Evolutionary conservation across 1,140 invertebrate genomes (phyloP), one percentile per base, ranked within the genome.

Genomic region (Papilio polyxenes): DNA sequence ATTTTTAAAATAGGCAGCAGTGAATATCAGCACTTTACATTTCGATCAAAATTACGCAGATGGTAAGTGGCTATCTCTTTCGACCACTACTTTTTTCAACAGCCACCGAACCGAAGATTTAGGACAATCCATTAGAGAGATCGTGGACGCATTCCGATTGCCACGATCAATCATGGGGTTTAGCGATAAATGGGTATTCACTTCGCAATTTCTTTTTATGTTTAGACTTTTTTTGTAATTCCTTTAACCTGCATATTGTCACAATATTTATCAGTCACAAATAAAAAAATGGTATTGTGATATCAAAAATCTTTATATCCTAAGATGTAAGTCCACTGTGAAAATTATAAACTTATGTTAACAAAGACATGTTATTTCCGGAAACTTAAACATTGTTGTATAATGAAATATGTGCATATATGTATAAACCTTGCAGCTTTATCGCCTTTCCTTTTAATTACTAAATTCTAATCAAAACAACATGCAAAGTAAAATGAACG

Each of bases 101-200:
- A 31, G 31, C 31, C 31, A 31, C 11, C 1, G 11, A 20, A 20
- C 59, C 31, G 31, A 72, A 72, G 65, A 72, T 72, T 72, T 72
- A 72, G 13, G 65, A 72, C 65, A 72, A 72, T 72, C 65, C 65
- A 72, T 72, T 72, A 72, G 20, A 72, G 65, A 72, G 11, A 37
- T 31, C 65, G 4, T 72, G 31, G 23, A 37, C 65, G 31, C 31
- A 15, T 72, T 37, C 65, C 65, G 23, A 37, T 15, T 37, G 65
- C 13, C 15, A 31, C 62, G 62, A 65, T 65, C 62, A 65, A 65
- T 65, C 62, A 65, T 31, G 62, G 62, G 23, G 62, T 65, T 65
- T 65, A 65, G 23, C 62, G 62, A 65, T 65, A 65, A 65, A 65
- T 37, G 62, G 62, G 4, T 31, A 15, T 31, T 23, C 23, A 31